These are phyloP conservation scores for Larimichthys polyactis DNA, from an alignment of 2,113 vertebrate genomes.

Conservation along the genomic window DNA sequence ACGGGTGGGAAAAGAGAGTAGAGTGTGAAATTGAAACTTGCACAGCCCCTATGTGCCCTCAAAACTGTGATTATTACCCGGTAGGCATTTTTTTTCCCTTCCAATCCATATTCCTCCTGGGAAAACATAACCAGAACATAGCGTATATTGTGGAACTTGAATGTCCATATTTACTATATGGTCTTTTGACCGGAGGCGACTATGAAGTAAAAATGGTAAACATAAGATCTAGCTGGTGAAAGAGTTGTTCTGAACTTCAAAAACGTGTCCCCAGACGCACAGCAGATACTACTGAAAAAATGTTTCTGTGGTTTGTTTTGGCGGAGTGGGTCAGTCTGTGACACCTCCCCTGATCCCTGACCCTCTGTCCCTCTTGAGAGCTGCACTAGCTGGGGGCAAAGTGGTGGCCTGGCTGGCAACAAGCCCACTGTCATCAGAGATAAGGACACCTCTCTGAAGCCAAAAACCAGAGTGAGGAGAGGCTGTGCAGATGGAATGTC, in stretches of 20 bases:
- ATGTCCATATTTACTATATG: slow-evolving; percentile 26
- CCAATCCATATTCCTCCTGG: slow-evolving; percentile 46
- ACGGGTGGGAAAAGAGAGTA: slow-evolving; percentile 56
- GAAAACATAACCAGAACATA: slow-evolving; percentile 42
- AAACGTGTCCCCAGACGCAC: slow-evolving; percentile 15
- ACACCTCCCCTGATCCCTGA: slow-evolving; percentile 59
- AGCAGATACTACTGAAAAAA: slow-evolving; percentile 30
- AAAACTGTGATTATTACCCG: slow-evolving; percentile 76
- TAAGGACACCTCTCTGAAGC: slow-evolving; percentile 68
- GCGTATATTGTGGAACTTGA: slow-evolving; percentile 34
- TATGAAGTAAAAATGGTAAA: slow-evolving; percentile 30
- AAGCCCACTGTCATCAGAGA: slow-evolving; percentile 68
- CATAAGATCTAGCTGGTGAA: slow-evolving; percentile 11
- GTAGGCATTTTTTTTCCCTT: slow-evolving; percentile 36
- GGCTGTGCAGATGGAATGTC: slow-evolving; percentile 64
- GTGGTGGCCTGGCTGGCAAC: slow-evolving; percentile 65
- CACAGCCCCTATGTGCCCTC: slow-evolving; percentile 72
- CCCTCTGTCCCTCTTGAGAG: slow-evolving; percentile 59
- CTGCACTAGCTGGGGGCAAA: slow-evolving; percentile 61
- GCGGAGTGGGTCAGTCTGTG: slow-evolving; percentile 45
- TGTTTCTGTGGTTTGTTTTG: slow-evolving; percentile 52
- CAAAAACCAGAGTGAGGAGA: slow-evolving; percentile 46
- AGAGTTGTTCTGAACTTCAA: slow-evolving; percentile 16
- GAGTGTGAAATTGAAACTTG: slow-evolving; percentile 80
- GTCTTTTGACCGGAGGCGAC: slow-evolving; percentile 23